Conservation (phyloP, 1,140 invertebrate species). For the roundworm (Caenorhabditis elegans) region WBcel235 BX284602.5:5065001-5065500, state of each 20-base stretch:
- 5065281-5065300: not conserved
- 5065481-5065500: not conserved
- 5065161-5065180: too few species aligned
- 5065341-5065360: not conserved
- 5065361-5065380: constrained; percentile 2
- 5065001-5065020: not conserved
- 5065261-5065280: not conserved
- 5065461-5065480: not conserved
- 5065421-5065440: not conserved
- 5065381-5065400: constrained; percentile 26
- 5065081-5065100: too few species aligned
- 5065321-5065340: not conserved
- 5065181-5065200: too few species aligned
- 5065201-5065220: not conserved
- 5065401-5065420: not conserved
- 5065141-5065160: too few species aligned
- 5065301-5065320: not conserved
- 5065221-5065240: not conserved
- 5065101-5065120: not conserved
- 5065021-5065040: not conserved
- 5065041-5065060: not conserved
- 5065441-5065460: not conserved
- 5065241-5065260: not conserved
- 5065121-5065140: not conserved
- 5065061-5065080: too few species aligned